Percentiles rank a stretch among this genome's conserved stretches.
Evolutionary conservation across 1,140 invertebrate genomes (phyloP).

Genomic region (Propsilocerus akamusi): DNA sequence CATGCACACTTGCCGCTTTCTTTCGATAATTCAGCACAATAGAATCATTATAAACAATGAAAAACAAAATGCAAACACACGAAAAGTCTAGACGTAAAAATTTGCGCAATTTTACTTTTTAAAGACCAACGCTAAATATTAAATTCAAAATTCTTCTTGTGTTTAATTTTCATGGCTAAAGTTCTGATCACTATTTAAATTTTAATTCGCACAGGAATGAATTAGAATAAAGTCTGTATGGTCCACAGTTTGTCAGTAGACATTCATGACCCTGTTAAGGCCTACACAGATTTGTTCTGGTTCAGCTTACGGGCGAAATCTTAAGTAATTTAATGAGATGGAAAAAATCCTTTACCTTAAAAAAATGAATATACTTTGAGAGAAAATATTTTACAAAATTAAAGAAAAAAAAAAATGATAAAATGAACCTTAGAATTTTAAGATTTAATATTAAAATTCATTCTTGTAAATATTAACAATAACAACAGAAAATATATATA

Average conservation of each 20-base stretch:
- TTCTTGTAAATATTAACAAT: not conserved
- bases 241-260: too few relatives aligned
- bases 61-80: not conserved
- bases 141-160: too few relatives aligned
- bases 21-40: not conserved
- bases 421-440: not conserved
- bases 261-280: too few relatives aligned
- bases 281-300: too few relatives aligned
- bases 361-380: not conserved
- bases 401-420: not conserved
- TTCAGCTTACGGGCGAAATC: too few relatives aligned
- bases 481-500: not conserved
- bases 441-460: not conserved
- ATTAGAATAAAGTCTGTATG: too few relatives aligned
- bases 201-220: too few relatives aligned
- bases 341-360: not conserved
- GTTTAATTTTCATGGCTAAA: too few relatives aligned
- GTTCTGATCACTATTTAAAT: too few relatives aligned
- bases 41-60: not conserved
- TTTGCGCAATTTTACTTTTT: not conserved
- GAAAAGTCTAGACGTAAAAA: not conserved
- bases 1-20: not conserved
- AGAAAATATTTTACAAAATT: not conserved
- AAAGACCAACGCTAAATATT: not conserved
- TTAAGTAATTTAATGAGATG: too few relatives aligned